Base-by-base conservation (phyloP, 2,888 invertebrate species). In the Vandiemenella viatica region DNA sequence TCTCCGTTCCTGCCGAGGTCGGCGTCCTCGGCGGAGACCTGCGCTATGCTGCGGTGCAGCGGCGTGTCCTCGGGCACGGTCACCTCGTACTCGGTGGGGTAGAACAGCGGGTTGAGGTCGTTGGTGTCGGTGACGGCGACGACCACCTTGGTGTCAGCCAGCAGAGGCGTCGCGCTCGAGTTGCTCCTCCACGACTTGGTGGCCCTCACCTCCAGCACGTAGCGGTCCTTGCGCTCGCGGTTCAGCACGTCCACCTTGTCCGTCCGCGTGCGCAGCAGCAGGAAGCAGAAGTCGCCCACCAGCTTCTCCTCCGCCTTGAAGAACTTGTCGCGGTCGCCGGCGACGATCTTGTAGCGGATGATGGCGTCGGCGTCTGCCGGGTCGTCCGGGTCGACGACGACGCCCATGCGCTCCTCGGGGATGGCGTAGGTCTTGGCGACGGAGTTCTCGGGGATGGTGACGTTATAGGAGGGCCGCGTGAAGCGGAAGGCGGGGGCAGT, bases 1-100 rank as follows among this genome's bases (percentile, higher is more conserved):
- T 96, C 92, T 1, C 95, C 93, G 66, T 97, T 97, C 59, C 90
- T 74, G 3, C 96, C 97, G 26, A 89, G 72, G 66, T 98, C 97
- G 4, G 97, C 95, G 68, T 98, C 97, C 61, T 91, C 92, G 0
- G 96, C 97, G 26, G 79, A 71, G 45, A 89, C 86, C 61, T 75
- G 77, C 32, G 83, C 68, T 50, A 93, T 76, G 64, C 83, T 87
- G 49, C 79, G 76, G 67, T 93, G 89, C 50, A 90, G 69, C 10
- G 88, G 81, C 51, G 83, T 80, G 65, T 95, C 92, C 67, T 95
- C 95, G 18, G 82, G 78, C 38, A 96, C 81, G n/a, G 77, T 77
- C 43, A 80, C 82, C 61, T 83, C 83, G 68, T 96, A 96, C 57
- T 84, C 83, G 44, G 81, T 83, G 19, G 88, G 87, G 64, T 87